phyloP scores from a whole-genome alignment of 2,113 vertebrate genomes.

The Mus pahari region DNA sequence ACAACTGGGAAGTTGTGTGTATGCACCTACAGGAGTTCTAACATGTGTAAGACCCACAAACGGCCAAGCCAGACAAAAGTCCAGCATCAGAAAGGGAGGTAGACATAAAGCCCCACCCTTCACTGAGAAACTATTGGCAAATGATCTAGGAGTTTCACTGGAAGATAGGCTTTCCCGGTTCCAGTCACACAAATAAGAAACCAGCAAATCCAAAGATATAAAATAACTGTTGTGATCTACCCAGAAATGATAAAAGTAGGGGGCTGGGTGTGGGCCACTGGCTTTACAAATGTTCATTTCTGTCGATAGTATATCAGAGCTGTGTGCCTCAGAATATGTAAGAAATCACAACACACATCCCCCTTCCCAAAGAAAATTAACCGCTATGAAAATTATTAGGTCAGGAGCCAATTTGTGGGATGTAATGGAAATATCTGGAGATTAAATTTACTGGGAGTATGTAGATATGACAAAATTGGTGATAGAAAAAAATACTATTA shows the following conservation, averaged over 20 bases:
- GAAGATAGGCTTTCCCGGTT: constrained; percentile 44
- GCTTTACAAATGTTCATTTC: constrained; percentile 65
- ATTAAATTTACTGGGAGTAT: constrained; percentile 10
- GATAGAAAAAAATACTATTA: neutral
- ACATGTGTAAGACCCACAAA: too few relatives aligned
- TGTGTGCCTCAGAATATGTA: neutral
- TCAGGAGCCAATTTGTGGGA: constrained; percentile 49
- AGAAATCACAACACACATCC: neutral
- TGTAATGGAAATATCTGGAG: constrained; percentile 60
- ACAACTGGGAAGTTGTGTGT: neutral
- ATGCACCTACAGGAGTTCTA: neutral
- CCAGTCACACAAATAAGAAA: constrained; percentile 39
- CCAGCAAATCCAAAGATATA: constrained; percentile 39
- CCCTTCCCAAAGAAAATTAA: neutral
- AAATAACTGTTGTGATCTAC: constrained; percentile 62
- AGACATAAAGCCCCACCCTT: neutral
- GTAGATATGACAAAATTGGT: neutral
- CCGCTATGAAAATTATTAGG: neutral
- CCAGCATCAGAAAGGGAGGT: neutral
- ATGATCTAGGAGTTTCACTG: constrained; percentile 26
- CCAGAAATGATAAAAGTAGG: constrained; percentile 35
- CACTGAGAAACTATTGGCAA: neutral
- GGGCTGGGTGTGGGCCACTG: neutral
- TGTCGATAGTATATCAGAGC: constrained; percentile 58
- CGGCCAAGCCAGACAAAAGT: neutral